These are phyloP conservation scores for Remorina albescens DNA, from an alignment of 2,797 vertebrate genomes.

Conservation along the genomic window DNA sequence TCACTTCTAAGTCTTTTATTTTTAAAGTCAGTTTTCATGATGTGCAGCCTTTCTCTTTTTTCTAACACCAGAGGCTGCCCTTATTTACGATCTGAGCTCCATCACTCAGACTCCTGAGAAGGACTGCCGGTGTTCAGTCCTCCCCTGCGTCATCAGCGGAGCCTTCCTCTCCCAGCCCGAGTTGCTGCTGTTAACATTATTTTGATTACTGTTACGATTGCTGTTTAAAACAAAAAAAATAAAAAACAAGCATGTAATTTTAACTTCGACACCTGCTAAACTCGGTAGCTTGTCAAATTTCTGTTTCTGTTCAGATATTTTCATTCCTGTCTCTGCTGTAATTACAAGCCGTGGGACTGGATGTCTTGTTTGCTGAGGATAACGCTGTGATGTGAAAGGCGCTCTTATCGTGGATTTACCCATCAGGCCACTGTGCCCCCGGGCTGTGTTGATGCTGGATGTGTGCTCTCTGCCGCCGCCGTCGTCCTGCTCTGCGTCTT, in stretches of 20 bases:
- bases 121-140: not conserved
- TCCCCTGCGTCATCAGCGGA: conserved; percentile 33
- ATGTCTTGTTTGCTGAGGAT: conserved; percentile 36
- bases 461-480: not conserved
- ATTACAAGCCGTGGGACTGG: conserved; percentile 54
- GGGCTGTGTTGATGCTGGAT: conserved; percentile 44
- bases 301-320: not conserved
- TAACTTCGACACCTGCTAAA: not conserved
- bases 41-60: conserved; percentile 21
- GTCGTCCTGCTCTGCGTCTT: not conserved
- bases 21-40: conserved; percentile 21
- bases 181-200: not conserved
- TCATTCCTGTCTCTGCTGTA: conserved; percentile 26
- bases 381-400: conserved; percentile 54
- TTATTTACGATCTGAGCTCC: conserved; percentile 58
- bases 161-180: conserved; percentile 8
- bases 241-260: not conserved
- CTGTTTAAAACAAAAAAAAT: not conserved
- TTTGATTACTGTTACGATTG: not conserved
- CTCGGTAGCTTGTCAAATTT: not conserved
- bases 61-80: conserved; percentile 31
- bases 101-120: conserved; percentile 38
- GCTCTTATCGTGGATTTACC: conserved; percentile 60
- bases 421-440: conserved; percentile 43
- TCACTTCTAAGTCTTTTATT: conserved; percentile 36